Conservation (phyloP, 1,140 invertebrate genomes). For the Drosophila nigrodunni region DNA sequence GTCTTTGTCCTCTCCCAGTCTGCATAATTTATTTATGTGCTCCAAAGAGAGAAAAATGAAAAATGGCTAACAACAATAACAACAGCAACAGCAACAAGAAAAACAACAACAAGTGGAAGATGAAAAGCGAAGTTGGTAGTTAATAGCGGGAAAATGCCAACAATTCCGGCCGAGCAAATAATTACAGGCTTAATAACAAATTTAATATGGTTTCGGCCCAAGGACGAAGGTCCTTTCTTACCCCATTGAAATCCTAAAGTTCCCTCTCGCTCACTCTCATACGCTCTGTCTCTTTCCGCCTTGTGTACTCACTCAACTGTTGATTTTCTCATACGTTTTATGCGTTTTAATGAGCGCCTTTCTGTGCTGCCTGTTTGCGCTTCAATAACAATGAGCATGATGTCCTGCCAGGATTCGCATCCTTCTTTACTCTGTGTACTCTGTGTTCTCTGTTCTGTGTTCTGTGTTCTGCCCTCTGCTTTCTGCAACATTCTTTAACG, state of each 20-base stretch:
- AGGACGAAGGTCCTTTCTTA: slow-evolving; percentile 53
- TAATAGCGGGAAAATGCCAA: slow-evolving; percentile 62
- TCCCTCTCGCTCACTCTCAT: background rate
- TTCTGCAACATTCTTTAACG: slow-evolving; percentile 21
- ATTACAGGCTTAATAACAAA: slow-evolving; percentile 81
- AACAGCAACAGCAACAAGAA: background rate
- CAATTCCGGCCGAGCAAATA: slow-evolving; percentile 72
- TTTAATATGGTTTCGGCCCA: slow-evolving; percentile 68
- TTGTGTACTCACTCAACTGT: slow-evolving; percentile 44
- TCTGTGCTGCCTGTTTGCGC: slow-evolving; percentile 46
- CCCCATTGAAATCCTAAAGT: slow-evolving; percentile 39
- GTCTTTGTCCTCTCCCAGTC: slow-evolving; percentile 67
- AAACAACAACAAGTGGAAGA: slow-evolving; percentile 12
- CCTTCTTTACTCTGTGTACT: slow-evolving; percentile 11
- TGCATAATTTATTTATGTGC: slow-evolving; percentile 81
- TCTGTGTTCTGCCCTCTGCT: slow-evolving; percentile 4
- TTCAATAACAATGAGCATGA: slow-evolving; percentile 65
- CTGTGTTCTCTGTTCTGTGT: slow-evolving; percentile 8
- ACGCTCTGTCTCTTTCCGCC: background rate
- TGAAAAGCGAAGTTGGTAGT: slow-evolving; percentile 31
- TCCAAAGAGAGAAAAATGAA: slow-evolving; percentile 7
- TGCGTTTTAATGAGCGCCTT: slow-evolving; percentile 71
- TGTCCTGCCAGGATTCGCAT: slow-evolving; percentile 40
- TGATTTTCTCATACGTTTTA: slow-evolving; percentile 67
- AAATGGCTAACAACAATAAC: slow-evolving; percentile 8